These are phyloP conservation scores for Polydrusus cervinus DNA, from an alignment of 2,888 invertebrate genomes.

Conservation along the genomic window DNA sequence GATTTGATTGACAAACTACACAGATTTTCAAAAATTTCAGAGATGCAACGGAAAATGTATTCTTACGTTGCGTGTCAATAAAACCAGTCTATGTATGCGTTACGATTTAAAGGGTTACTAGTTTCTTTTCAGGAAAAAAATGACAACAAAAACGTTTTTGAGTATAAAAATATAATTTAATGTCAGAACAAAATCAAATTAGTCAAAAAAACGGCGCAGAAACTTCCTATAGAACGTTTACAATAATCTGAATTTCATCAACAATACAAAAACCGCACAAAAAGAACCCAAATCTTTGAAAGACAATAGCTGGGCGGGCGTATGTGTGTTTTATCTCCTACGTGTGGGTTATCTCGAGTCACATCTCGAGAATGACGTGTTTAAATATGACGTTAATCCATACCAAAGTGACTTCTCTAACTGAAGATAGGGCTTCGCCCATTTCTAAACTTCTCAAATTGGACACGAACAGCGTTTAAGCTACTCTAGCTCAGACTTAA, in stretches of 20 bases:
- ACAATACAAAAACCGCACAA: conserved; percentile 16
- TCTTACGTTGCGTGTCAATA: no score
- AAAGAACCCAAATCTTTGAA: conserved; percentile 12
- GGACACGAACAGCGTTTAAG: conserved; percentile 14
- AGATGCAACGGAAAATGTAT: no score
- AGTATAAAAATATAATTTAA: conserved; percentile 20
- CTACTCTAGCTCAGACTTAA: conserved; percentile 27
- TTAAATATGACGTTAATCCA: conserved; percentile 4
- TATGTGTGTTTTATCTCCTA: background rate
- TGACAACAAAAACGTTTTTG: background rate
- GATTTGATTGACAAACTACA: no score
- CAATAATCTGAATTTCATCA: conserved; percentile 20
- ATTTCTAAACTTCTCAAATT: conserved; percentile 14
- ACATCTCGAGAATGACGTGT: background rate
- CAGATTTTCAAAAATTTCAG: no score
- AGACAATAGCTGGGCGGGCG: background rate
- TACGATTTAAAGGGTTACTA: no score
- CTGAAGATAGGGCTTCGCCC: conserved; percentile 9
- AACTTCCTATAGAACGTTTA: conserved; percentile 24
- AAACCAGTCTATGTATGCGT: no score
- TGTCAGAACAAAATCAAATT: conserved; percentile 12
- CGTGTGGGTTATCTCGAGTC: background rate
- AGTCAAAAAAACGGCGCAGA: conserved; percentile 6
- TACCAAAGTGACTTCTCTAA: conserved; percentile 18
- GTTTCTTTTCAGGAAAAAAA: background rate